Conservation (phyloP, 64 coral and sea anemone species). For the Montipora capricornis region DNA sequence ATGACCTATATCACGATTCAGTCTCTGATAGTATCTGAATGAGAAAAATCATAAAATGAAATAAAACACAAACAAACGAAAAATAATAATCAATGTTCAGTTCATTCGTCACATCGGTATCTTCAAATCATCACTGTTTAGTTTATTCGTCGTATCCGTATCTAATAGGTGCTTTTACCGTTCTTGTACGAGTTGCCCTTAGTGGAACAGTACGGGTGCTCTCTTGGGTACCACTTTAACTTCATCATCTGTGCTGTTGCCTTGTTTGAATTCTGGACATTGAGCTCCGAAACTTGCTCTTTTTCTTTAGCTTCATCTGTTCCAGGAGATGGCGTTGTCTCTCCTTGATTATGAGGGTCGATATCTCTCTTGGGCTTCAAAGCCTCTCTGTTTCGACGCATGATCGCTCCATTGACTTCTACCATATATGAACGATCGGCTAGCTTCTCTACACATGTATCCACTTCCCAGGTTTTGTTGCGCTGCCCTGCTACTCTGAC, state of each 20-base stretch:
- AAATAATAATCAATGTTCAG: no score
- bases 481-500: constrained; percentile 2
- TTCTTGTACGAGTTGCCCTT: not conserved
- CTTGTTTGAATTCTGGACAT: constrained; percentile 8
- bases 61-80: no score
- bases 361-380: not conserved
- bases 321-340: not conserved
- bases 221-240: not conserved
- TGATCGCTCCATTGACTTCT: constrained; percentile 36
- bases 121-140: no score
- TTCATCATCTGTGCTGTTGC: constrained; percentile 1
- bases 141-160: no score
- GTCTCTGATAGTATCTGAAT: no score
- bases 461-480: constrained; percentile 48
- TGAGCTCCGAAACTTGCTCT: not conserved
- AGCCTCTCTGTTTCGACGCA: constrained; percentile 61
- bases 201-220: not conserved
- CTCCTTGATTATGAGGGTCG: not conserved
- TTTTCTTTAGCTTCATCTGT: not conserved
- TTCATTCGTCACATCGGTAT: no score
- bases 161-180: no score
- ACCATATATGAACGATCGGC: constrained; percentile 79
- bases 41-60: no score
- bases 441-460: constrained; percentile 63
- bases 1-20: no score